Evolutionary conservation across 1,140 invertebrate genomes (phyloP).

Genomic region (Megalopta genalis): DNA sequence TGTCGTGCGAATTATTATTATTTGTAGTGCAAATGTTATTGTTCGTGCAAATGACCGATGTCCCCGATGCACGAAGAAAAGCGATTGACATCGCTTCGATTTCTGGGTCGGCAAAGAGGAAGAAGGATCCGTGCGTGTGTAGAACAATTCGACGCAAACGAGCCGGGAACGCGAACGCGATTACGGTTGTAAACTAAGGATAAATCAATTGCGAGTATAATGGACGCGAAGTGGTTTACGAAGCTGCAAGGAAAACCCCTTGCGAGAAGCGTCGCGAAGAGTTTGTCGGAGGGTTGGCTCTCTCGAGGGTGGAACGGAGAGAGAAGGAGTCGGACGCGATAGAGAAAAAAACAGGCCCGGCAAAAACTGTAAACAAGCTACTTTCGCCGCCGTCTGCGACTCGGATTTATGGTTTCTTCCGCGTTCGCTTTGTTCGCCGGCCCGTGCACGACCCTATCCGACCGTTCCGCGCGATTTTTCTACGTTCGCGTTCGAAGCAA

Average conservation of each 20-base stretch:
- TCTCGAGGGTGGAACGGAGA: background rate
- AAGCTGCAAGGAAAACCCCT: constrained; percentile 19
- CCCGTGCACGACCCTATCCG: too few species aligned
- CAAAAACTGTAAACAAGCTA: constrained; percentile 61
- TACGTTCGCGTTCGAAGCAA: too few species aligned
- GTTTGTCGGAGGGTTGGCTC: background rate
- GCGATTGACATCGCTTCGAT: too few species aligned
- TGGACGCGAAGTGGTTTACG: constrained; percentile 18
- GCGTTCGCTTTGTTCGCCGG: background rate
- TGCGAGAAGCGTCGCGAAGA: constrained; percentile 16
- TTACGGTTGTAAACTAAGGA: constrained; percentile 27
- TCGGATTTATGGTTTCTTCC: constrained; percentile 48
- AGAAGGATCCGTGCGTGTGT: too few species aligned
- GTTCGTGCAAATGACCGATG: too few species aligned
- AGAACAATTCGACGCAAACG: too few species aligned
- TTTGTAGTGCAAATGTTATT: too few species aligned
- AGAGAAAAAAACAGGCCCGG: background rate
- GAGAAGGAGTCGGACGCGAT: constrained; percentile 8
- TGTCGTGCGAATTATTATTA: too few species aligned
- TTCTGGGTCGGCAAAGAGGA: too few species aligned
- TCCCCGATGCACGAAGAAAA: too few species aligned
- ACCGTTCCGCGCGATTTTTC: too few species aligned
- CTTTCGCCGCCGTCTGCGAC: constrained; percentile 36
- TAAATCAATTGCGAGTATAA: constrained; percentile 39
- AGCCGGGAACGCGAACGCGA: background rate